Evolutionary conservation across 2,888 invertebrate species (phyloP).

Genomic region (Chirona hameri): DNA sequence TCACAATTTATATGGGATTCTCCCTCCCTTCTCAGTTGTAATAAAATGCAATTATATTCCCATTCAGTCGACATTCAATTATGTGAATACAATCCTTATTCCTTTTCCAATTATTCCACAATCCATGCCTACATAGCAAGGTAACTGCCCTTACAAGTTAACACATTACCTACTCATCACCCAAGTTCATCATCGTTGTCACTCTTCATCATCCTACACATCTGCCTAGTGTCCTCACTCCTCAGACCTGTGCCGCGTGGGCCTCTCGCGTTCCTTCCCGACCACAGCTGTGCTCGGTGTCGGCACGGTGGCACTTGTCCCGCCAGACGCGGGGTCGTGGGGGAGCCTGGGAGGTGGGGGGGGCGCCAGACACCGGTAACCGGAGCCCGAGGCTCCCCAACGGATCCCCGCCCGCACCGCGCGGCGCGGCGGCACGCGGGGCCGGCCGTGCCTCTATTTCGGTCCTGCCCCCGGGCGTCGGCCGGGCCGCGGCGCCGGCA

Average conservation of each 20-base stretch:
- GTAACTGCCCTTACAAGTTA: not conserved
- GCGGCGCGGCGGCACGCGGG: not conserved
- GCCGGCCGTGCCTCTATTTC: not conserved
- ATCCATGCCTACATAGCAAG: too few relatives aligned
- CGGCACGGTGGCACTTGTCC: not conserved
- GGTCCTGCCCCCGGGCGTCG: not conserved
- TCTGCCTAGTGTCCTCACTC: too few relatives aligned
- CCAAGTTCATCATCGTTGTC: not conserved
- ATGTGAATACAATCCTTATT: too few relatives aligned
- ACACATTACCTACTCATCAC: not conserved
- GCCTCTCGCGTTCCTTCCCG: not conserved
- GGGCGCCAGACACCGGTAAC: not conserved
- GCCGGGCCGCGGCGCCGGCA: not conserved
- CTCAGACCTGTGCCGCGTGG: too few relatives aligned
- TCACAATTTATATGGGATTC: too few relatives aligned
- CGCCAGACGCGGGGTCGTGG: not conserved
- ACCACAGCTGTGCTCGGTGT: not conserved
- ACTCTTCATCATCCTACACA: not conserved
- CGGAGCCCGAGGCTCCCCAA: not conserved
- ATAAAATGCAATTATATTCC: too few relatives aligned
- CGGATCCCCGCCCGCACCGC: not conserved
- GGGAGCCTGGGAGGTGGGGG: not conserved
- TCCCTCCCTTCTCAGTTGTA: too few relatives aligned
- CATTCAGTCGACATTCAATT: too few relatives aligned
- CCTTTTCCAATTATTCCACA: too few relatives aligned